Evolutionary conservation across 2,888 invertebrate genomes (phyloP), one percentile per base, ranked within the genome.

Genomic region (Tryphoninae sp.): DNA sequence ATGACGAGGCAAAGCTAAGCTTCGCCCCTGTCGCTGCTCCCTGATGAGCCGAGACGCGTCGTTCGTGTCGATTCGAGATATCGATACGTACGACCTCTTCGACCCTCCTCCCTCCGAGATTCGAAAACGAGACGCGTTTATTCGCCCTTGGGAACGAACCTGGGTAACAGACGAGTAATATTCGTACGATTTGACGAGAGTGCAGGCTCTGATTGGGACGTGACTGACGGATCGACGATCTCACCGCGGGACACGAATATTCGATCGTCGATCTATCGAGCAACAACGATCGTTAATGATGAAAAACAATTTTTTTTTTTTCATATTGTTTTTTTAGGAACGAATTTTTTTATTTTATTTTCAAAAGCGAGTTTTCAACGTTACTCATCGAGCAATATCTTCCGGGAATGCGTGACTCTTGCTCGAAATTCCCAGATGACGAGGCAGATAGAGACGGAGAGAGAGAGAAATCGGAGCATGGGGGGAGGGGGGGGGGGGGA

Each of bases 41-140:
- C 86, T 90, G 90, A 90, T 89, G 88, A 89, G 87, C 76, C 87
- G 86, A 86, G 88, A 89, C 87, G 89, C 89, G 87, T 90, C 88
- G 87, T 87, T 86, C 59, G 33, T 87, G 88, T 90, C 89, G 90
- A 90, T 90, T 89, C 88, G 83, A 89, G 89, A 89, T 90, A 90
- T 90, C 90, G 90, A 90, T 90, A 89, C 85, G 78, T 79, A 84
- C 89, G 89, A 90, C 90, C 90, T 86, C 79, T 49, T 71, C 84
- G 86, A 88, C 87, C 88, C 82, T 79, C 83, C 77, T 84, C 78
- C 78, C 83, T 83, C 84, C 81, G 65, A 33, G 33, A 4, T 6
- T 72, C 67, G 53, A 45, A 78, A 72, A 76, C 82, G 62, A 62
- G 78, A 83, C 58, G 16, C n/a, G 19, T n/a, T 51, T 6, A n/a